Percentiles rank a stretch among this genome's conserved stretches.
These are phyloP conservation scores for Quiscalus mexicanus DNA, from an alignment of 2,113 vertebrate genomes.

Conservation along the genomic window DNA sequence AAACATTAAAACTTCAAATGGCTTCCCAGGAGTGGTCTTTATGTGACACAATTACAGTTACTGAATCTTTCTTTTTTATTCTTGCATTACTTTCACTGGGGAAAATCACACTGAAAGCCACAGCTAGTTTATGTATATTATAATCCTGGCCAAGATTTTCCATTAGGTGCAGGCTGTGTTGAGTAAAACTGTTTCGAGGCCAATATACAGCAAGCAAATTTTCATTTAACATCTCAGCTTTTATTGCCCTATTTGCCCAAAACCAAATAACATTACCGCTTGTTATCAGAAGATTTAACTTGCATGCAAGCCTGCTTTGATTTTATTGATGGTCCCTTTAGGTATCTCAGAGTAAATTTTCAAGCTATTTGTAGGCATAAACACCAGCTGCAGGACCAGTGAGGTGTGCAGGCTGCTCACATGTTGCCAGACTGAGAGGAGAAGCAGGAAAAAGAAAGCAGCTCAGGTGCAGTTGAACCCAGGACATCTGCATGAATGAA, in stretches of 20 bases:
- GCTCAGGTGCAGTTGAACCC: not conserved
- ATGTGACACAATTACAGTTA: slow-evolving; percentile 49
- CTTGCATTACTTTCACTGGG: slow-evolving; percentile 37
- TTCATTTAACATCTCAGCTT: slow-evolving; percentile 51
- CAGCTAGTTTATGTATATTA: slow-evolving; percentile 49
- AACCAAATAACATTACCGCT: slow-evolving; percentile 40
- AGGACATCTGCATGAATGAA: not conserved
- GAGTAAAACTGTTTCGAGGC: slow-evolving; percentile 35
- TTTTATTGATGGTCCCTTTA: not conserved
- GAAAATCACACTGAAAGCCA: slow-evolving; percentile 41
- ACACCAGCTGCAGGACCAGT: not conserved
- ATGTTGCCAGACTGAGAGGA: not conserved
- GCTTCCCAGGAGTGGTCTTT: slow-evolving; percentile 24
- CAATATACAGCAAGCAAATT: slow-evolving; percentile 3
- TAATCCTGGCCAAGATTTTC: slow-evolving; percentile 28
- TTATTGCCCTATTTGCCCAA: slow-evolving; percentile 28
- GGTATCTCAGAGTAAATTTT: not conserved
- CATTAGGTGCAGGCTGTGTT: slow-evolving; percentile 41
- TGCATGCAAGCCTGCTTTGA: not conserved
- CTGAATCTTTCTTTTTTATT: slow-evolving; percentile 58
- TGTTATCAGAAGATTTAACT: slow-evolving; percentile 17
- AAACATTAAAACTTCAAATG: slow-evolving; percentile 18
- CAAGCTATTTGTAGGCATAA: not conserved
- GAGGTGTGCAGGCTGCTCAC: not conserved
- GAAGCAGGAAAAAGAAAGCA: not conserved